These are phyloP conservation scores for Drosophila cyrtoloma DNA, from an alignment of 2,888 invertebrate species.

Conservation along the genomic window DNA sequence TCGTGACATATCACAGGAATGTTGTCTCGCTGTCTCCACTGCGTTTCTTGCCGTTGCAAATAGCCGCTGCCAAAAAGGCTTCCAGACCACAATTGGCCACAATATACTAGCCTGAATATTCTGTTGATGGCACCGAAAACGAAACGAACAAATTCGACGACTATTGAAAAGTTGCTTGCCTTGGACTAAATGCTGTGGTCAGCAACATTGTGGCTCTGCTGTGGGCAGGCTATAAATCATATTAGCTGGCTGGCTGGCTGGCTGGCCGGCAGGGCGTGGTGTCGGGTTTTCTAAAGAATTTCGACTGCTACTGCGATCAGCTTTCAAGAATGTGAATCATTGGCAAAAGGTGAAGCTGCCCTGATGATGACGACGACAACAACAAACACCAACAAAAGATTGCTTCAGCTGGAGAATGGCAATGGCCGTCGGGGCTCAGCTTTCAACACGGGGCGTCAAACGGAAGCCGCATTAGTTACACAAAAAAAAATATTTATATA, in stretches of 20 bases:
- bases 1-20: conserved; percentile 72
- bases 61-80: conserved; percentile 41
- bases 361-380: neutral
- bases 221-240: conserved; percentile 65
- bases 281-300: conserved; percentile 69
- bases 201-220: conserved; percentile 26
- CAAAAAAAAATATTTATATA: neutral
- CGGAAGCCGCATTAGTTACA: conserved; percentile 77
- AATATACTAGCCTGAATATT: conserved; percentile 9
- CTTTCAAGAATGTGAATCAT: conserved; percentile 68
- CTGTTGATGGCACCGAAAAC: conserved; percentile 47
- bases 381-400: conserved; percentile 10
- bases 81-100: conserved; percentile 48
- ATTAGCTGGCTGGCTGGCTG: conserved; percentile 24
- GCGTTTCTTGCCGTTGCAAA: conserved; percentile 33
- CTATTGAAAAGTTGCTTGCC: conserved; percentile 69
- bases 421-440: conserved; percentile 52
- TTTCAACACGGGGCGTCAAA: conserved; percentile 74
- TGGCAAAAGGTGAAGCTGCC: conserved; percentile 45
- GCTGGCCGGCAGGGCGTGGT: conserved; percentile 53
- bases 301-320: conserved; percentile 61
- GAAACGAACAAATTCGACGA: conserved; percentile 27
- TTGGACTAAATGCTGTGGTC: conserved; percentile 75
- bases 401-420: conserved; percentile 11
- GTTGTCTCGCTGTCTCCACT: conserved; percentile 45